phyloP scores from a whole-genome alignment of 2,797 vertebrate genomes.

The Cyprinodon diabolis region DNA sequence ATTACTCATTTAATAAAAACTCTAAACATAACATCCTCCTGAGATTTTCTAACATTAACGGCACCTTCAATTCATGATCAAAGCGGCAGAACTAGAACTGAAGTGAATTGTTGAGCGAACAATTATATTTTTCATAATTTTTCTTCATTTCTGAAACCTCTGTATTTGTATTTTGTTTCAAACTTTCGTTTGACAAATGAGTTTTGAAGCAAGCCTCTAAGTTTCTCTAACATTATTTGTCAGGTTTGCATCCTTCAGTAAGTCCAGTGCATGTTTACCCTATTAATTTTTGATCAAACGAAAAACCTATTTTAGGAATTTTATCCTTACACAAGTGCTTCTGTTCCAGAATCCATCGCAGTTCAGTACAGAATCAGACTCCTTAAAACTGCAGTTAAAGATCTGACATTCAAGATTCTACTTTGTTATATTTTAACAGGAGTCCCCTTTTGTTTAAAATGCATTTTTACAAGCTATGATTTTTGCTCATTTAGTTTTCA shows the following conservation, averaged over 20 bases:
- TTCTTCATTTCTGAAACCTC: neutral
- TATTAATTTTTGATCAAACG: neutral
- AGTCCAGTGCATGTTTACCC: neutral
- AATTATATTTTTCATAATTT: neutral
- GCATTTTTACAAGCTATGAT: neutral
- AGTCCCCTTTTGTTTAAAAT: neutral
- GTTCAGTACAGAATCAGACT: neutral
- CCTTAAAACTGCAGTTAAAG: neutral
- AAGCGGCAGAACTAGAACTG: neutral
- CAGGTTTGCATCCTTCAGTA: neutral
- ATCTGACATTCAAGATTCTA: neutral
- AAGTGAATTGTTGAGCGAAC: neutral
- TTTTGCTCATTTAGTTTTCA: neutral
- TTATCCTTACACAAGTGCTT: neutral
- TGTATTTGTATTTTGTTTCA: too few relatives aligned
- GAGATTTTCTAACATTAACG: neutral
- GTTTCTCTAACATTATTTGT: neutral
- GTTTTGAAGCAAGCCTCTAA: neutral
- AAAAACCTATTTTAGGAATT: neutral
- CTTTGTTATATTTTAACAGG: neutral
- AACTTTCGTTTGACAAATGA: neutral
- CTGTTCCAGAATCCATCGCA: neutral
- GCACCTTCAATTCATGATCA: neutral
- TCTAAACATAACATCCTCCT: too few relatives aligned
- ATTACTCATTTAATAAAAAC: neutral